Percentiles rank a stretch among this genome's conserved stretches.
Conservation (phyloP, 2,113 vertebrate species). For the Engystomops pustulosus region DNA sequence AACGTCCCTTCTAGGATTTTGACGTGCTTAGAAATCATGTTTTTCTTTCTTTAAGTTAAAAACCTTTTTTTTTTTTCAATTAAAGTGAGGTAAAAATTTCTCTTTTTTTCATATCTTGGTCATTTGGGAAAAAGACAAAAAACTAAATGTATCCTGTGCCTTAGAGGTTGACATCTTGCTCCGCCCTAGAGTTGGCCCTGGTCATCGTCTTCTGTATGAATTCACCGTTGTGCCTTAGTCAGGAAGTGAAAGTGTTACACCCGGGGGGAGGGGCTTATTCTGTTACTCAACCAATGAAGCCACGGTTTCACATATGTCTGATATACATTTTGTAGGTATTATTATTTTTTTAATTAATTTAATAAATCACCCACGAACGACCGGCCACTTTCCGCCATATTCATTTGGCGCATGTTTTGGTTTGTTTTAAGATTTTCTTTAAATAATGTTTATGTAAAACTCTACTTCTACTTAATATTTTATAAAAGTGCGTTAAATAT, state of each 20-base stretch:
- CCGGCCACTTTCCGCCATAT: no score
- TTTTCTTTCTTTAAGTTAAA: no score
- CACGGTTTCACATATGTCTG: neutral
- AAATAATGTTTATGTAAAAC: no score
- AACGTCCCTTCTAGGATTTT: no score
- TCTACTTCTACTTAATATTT: neutral
- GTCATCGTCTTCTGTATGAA: neutral
- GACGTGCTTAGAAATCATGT: no score
- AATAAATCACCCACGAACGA: slow-evolving; percentile 46
- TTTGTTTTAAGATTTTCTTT: no score
- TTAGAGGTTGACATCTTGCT: no score
- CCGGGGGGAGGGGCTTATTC: neutral
- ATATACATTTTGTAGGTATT: slow-evolving; percentile 23
- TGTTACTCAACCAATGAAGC: neutral
- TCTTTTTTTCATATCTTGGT: neutral
- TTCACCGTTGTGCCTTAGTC: neutral
- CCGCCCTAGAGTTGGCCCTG: neutral
- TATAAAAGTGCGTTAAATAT: no score
- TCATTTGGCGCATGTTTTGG: no score
- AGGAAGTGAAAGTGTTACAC: neutral
- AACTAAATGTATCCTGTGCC: no score
- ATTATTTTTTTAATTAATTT: slow-evolving; percentile 38
- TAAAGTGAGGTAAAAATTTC: neutral
- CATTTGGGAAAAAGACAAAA: no score
- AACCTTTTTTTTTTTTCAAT: no score